Evolutionary conservation across 2,113 vertebrate genomes (phyloP).

Genomic region (Pituophis catenifer): DNA sequence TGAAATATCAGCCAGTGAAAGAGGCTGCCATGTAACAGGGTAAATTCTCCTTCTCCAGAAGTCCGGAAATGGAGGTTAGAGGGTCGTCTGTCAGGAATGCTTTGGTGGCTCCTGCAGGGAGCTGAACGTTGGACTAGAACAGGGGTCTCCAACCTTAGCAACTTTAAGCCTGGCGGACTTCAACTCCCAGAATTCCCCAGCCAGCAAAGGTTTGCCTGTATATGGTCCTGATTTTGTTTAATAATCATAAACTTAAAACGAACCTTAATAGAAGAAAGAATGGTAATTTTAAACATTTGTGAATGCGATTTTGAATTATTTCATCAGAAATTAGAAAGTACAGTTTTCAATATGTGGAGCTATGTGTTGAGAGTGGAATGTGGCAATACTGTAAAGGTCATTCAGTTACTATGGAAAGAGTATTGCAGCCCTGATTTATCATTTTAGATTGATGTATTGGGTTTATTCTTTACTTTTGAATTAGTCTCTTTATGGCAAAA

Average conservation of each 20-base stretch:
- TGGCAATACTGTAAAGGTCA: neutral
- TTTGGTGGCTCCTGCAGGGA: neutral
- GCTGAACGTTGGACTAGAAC: neutral
- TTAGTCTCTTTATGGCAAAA: neutral
- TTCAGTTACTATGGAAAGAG: neutral
- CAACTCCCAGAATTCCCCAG: too few species aligned
- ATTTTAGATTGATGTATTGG: neutral
- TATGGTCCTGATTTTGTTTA: neutral
- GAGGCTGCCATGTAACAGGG: neutral
- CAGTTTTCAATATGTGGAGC: neutral
- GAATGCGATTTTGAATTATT: neutral
- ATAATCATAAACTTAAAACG: neutral
- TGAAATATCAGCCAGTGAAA: neutral
- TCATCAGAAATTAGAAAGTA: neutral
- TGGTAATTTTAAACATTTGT: neutral
- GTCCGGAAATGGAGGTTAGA: neutral
- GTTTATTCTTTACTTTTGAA: neutral
- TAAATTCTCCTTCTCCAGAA: neutral
- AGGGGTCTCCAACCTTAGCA: too few species aligned
- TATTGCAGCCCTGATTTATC: neutral
- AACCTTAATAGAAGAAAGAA: neutral
- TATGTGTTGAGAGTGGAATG: neutral
- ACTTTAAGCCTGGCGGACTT: too few species aligned
- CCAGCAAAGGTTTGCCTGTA: neutral
- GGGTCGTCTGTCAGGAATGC: neutral